These are phyloP conservation scores for Cantharis lateralis DNA, from an alignment of 2,888 invertebrate species.

Conservation along the genomic window DNA sequence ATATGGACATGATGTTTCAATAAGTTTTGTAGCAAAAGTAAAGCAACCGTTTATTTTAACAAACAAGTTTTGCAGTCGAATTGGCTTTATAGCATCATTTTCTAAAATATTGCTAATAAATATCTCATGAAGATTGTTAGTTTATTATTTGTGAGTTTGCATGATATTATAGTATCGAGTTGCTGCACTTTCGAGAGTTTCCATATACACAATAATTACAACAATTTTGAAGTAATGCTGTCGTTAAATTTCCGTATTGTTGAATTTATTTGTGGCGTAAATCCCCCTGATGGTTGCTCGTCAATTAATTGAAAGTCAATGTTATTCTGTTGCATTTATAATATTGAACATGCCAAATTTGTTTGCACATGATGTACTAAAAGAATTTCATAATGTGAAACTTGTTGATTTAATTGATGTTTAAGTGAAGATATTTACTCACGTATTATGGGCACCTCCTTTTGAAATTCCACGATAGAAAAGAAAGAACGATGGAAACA, in stretches of 20 bases:
- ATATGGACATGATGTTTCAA: too few relatives aligned
- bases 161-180: neutral
- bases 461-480: neutral
- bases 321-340: neutral
- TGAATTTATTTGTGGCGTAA: neutral
- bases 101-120: neutral
- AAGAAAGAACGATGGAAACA: neutral
- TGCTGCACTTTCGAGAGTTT: neutral
- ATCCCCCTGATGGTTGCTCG: neutral
- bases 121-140: neutral
- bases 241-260: neutral
- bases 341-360: neutral
- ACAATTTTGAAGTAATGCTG: neutral
- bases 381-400: neutral
- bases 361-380: neutral
- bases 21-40: too few relatives aligned
- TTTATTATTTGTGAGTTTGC: neutral
- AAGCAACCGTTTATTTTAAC: too few relatives aligned
- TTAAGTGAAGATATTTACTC: neutral
- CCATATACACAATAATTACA: neutral
- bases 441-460: neutral
- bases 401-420: neutral
- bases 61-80: too few relatives aligned
- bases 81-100: too few relatives aligned
- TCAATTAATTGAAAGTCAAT: neutral